Base-by-base conservation (phyloP, 2,113 vertebrate genomes). In the Strix aluco region DNA sequence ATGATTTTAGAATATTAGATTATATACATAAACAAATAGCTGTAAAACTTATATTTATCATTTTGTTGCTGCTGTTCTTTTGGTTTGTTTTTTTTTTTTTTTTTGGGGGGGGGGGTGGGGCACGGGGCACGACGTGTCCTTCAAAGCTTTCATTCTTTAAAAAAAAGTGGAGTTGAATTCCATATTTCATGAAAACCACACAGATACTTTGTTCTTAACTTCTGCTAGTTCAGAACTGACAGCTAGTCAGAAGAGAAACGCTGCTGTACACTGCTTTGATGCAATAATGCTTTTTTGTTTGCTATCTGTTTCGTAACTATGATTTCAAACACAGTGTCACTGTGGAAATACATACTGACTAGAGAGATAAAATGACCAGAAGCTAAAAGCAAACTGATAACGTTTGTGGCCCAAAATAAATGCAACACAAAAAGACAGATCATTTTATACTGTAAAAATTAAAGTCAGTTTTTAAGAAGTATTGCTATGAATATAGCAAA, bases 71-170 rank as follows among this genome's bases (percentile, higher is more conserved):
- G 7, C 10, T 29, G 2, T 59, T 82, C 4, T 70, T 51, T 73
- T 69, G 11, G 7, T 25, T n/a, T 42, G 11, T 40, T 7, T 25
- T n/a, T 32, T 7, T 2, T 34, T 29, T 30, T 32, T 17, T 84
- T 54, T 72, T n/a, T 6, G 4, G 1, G 13, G 6, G 3, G 0
- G 1, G 10, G 4, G 40, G 40, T 5, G 5, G 38, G 9, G 38
- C 9, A 9, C 38, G 38, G 38, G 46, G 19, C 11, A 63, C 15
- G 19, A 34, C 30, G 29, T 62, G 32, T 62, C 15, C 70, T 79
- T 71, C 42, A 86, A 86, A 86, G 3, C 1, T 4, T 70, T 63
- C 40, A 26, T 30, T 18, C 42, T 63, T 71, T 34, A 72, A 46
- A n/a, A 40, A 40, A 23, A 42, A 67, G 29, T 11, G 46, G 14